Evolutionary conservation across 2,113 vertebrate species (phyloP), one percentile per base, ranked within the genome.

Genomic region (Mesitornis unicolor): DNA sequence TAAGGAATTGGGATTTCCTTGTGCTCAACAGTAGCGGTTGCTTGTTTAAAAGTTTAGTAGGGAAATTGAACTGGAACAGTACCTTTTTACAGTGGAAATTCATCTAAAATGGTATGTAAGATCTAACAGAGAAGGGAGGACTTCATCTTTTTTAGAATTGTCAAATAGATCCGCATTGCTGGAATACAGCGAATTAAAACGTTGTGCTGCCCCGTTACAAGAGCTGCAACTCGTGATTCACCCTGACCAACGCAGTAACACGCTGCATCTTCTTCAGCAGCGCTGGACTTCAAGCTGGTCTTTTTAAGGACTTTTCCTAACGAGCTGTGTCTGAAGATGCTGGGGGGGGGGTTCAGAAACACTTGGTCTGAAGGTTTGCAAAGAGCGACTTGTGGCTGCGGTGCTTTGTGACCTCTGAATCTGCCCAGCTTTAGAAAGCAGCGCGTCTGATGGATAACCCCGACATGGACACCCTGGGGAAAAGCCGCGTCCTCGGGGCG

Each of bases 221-320:
- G 64, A 54, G 1, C 51, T 10, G 75, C 75, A 24, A 21, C 43
- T 56, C 59, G 9, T 1, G 3, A 6, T 28, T 45, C 26, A 1
- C 2, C 38, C 47, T 6, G 56, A 11, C 26, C 3, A 3, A 24
- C 6, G 0, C 5, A 16, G 48, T 74, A 10, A 70, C 0, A 2
- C 13, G 3, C 10, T 42, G 18, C 60, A 50, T 67, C 83, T 91
- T 63, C 69, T 76, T n/a, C 2, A 71, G 76, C n/a, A 43, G 22
- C 8, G 18, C 7, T 24, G 26, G 11, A 5, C 42, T 36, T 74
- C 40, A 2, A 31, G 28, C 42, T 74, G 50, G 26, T 12, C 45
- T 26, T 11, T 11, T 7, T 1, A 67, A 87, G 81, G 68, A 7
- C 40, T 83, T 60, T 54, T 54, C 57, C 42, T 13, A 19, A 33